Conservation (phyloP, 2,113 vertebrate genomes). For the Picathartes gymnocephalus region DNA sequence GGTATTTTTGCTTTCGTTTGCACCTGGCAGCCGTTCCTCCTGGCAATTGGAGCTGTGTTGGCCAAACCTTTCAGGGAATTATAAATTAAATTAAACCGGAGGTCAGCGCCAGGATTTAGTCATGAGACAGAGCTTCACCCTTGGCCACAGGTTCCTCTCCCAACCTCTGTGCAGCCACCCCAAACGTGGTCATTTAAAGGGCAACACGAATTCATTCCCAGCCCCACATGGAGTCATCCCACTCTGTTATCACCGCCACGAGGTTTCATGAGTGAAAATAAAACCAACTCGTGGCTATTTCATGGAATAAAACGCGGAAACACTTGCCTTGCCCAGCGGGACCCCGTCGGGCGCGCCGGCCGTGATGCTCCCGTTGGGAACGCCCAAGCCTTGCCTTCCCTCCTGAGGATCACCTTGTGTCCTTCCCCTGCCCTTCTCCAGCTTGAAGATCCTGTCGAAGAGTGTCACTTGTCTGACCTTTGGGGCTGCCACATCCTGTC, state of each 20-base stretch:
- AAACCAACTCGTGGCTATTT: background rate
- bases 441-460: constrained; percentile 78
- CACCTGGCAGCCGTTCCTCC: background rate
- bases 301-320: background rate
- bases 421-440: constrained; percentile 59
- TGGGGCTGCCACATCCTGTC: background rate
- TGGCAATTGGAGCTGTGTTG: background rate
- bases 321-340: constrained; percentile 63
- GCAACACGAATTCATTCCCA: accelerated
- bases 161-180: background rate
- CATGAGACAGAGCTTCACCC: background rate
- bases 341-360: background rate
- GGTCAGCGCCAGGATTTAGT: background rate
- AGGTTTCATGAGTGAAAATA: accelerated
- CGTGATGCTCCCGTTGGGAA: background rate
- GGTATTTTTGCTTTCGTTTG: background rate
- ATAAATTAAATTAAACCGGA: background rate
- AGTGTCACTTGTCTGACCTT: constrained; percentile 57
- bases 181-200: background rate
- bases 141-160: background rate
- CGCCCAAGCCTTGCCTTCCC: background rate
- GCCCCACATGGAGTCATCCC: background rate
- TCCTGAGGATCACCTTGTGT: background rate
- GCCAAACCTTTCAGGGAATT: background rate
- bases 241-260: background rate